Conservation (phyloP, 2,797 vertebrate species). For the Momotus momota region DNA sequence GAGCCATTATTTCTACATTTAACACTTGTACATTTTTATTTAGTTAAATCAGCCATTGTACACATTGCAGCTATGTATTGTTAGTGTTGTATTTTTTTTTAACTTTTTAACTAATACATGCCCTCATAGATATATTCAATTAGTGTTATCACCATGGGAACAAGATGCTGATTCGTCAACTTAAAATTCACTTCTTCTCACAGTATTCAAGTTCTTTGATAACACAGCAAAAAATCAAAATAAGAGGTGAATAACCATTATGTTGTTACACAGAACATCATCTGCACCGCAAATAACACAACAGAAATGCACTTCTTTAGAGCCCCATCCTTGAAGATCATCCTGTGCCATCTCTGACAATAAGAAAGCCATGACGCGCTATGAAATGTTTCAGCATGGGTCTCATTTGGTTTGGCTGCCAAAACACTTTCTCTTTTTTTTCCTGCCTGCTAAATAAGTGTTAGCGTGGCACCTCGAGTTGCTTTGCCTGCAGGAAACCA, state of each 20-base stretch:
- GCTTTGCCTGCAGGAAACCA: conserved; percentile 23
- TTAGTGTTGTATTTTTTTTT: conserved; percentile 88
- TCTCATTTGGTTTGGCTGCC: conserved; percentile 64
- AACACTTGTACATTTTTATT: conserved; percentile 96
- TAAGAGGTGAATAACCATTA: conserved; percentile 83
- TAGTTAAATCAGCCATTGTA: conserved; percentile 92
- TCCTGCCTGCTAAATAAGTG: conserved; percentile 48
- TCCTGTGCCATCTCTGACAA: conserved; percentile 52
- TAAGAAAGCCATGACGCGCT: conserved; percentile 35
- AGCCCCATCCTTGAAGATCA: conserved; percentile 72
- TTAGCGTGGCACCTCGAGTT: conserved; percentile 17
- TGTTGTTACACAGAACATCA: conserved; percentile 86
- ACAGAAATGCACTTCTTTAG: conserved; percentile 82
- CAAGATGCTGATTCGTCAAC: conserved; percentile 91
- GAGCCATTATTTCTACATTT: conserved; percentile 76
- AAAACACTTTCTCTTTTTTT: background rate
- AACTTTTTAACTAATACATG: conserved; percentile 92
- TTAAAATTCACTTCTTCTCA: conserved; percentile 94
- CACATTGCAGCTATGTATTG: conserved; percentile 93
- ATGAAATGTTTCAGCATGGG: conserved; percentile 17
- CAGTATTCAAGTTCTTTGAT: conserved; percentile 91
- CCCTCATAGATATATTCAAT: conserved; percentile 95
- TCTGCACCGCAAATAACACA: conserved; percentile 86
- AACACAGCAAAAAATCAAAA: conserved; percentile 86
- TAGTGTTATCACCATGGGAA: conserved; percentile 94